Conservation (phyloP, 2,113 vertebrate species). For the Mixornis gularis region DNA sequence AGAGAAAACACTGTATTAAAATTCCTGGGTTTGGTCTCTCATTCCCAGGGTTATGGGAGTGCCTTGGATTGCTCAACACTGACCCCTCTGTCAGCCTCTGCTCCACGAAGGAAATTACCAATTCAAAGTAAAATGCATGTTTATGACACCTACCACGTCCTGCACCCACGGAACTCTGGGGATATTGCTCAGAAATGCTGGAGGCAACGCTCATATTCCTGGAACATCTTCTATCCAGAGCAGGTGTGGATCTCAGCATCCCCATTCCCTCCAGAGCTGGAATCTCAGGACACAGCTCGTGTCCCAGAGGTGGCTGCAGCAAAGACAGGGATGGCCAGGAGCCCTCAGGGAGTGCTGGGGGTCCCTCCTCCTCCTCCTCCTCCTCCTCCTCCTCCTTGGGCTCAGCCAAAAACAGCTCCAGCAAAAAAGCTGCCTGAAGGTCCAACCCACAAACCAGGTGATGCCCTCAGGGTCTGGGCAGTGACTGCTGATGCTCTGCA, state of each 20-base stretch:
- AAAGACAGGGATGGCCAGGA: background rate
- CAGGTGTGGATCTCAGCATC: background rate
- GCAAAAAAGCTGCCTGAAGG: background rate
- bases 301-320: background rate
- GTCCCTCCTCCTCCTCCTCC: background rate
- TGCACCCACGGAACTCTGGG: background rate
- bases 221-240: background rate
- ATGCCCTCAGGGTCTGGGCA: background rate
- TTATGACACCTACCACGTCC: background rate
- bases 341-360: background rate
- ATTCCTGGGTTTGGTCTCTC: slow-evolving; percentile 36
- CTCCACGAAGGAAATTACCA: background rate
- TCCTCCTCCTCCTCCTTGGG: background rate
- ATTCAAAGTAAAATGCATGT: background rate
- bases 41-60: slow-evolving; percentile 27
- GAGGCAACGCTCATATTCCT: background rate
- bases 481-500: background rate
- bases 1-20: slow-evolving; percentile 58
- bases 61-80: slow-evolving; percentile 22
- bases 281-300: accelerated
- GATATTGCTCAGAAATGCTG: background rate
- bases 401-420: background rate
- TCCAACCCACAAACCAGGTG: background rate
- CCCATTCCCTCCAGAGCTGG: background rate
- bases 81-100: slow-evolving; percentile 25